These are phyloP conservation scores for Meriones psammophilus DNA, from an alignment of 2,797 vertebrate genomes.

Conservation along the genomic window DNA sequence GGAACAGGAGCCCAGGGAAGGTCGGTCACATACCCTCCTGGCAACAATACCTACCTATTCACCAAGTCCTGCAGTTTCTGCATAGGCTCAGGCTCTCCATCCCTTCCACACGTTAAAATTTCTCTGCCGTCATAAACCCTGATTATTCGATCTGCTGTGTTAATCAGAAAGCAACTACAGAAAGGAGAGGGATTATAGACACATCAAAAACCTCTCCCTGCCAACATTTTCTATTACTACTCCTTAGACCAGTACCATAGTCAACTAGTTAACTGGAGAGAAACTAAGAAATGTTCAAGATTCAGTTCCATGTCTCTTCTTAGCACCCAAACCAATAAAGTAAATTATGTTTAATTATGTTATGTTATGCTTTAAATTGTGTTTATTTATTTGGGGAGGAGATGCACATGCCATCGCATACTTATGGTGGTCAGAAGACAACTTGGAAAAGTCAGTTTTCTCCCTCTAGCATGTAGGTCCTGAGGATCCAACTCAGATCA, in stretches of 20 bases:
- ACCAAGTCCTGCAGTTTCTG: slow-evolving; percentile 98
- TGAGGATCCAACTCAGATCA: background rate
- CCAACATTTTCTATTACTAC: slow-evolving; percentile 33
- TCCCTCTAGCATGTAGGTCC: background rate
- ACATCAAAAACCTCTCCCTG: slow-evolving; percentile 45
- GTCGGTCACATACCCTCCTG: background rate
- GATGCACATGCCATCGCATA: background rate
- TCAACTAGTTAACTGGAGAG: background rate
- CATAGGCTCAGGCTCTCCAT: slow-evolving; percentile 98
- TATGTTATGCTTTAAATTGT: background rate
- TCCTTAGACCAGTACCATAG: background rate
- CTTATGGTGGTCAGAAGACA: background rate
- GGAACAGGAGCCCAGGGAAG: background rate
- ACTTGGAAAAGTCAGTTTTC: background rate
- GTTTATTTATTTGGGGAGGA: background rate
- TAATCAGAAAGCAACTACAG: slow-evolving; percentile 97
- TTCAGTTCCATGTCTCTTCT: background rate
- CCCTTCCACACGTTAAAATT: slow-evolving; percentile 96
- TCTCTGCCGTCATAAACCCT: slow-evolving; percentile 97
- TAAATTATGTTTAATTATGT: background rate
- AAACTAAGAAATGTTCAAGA: slow-evolving; percentile 33
- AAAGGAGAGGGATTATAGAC: background rate
- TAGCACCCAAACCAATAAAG: slow-evolving; percentile 46
- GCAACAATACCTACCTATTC: slow-evolving; percentile 91
- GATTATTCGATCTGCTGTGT: slow-evolving; percentile 98